Conservation (phyloP, 1,140 invertebrate genomes). For the Phthorimaea operculella region DNA sequence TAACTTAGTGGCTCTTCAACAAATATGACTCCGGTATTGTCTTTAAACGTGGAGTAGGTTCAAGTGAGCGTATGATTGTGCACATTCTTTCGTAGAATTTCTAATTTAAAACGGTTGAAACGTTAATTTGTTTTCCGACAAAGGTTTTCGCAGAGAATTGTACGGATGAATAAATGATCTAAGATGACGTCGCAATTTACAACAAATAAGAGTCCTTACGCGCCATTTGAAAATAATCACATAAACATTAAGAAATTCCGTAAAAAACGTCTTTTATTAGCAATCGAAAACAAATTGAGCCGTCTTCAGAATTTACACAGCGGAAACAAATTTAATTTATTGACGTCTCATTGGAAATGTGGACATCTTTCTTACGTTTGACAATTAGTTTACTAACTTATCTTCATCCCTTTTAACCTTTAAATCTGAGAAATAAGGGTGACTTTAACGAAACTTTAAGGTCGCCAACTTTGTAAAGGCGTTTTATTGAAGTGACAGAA, state of each 20-base stretch:
- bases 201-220: constrained; percentile 14
- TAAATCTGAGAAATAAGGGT: neutral
- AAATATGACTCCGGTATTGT: constrained; percentile 20
- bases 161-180: too few relatives aligned
- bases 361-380: constrained; percentile 45
- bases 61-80: neutral
- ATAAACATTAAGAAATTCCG: constrained; percentile 21
- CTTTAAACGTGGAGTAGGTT: constrained; percentile 1
- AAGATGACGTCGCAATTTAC: neutral
- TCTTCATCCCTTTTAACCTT: neutral
- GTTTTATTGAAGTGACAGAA: constrained; percentile 48
- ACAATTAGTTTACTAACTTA: constrained; percentile 47
- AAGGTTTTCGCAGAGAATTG: too few relatives aligned
- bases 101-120: too few relatives aligned
- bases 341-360: constrained; percentile 56
- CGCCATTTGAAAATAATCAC: constrained; percentile 28
- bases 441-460: neutral
- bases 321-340: constrained; percentile 67
- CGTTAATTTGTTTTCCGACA: too few relatives aligned
- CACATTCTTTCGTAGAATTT: neutral
- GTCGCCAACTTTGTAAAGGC: constrained; percentile 23
- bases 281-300: constrained; percentile 62
- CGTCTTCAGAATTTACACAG: constrained; percentile 55
- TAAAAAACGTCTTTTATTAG: constrained; percentile 34
- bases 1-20: constrained; percentile 21